Percentiles rank a stretch among this genome's conserved stretches.
phyloP scores from a whole-genome alignment of 35 echinoderm and acorn worm genomes.

The Anneissia japonica region DNA sequence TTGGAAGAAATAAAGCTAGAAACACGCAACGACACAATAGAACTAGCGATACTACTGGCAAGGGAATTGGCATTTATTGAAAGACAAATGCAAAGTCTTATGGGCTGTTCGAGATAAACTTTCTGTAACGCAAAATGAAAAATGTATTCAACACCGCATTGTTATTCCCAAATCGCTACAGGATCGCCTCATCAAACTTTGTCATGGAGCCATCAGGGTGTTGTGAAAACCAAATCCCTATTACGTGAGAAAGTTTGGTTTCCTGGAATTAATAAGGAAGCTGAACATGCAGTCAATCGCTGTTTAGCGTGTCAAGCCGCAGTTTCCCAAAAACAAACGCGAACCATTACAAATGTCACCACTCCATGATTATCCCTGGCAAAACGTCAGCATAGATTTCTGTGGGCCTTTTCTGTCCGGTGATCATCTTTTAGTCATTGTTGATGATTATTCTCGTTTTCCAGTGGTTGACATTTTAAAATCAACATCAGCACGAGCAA shows the following conservation, averaged over 20 bases:
- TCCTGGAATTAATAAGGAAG: slow-evolving; percentile 22
- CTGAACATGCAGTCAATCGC: slow-evolving; percentile 12
- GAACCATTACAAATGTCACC: slow-evolving; percentile 31
- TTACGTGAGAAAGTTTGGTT: slow-evolving; percentile 70
- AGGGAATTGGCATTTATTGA: not conserved
- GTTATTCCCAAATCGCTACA: too few species aligned
- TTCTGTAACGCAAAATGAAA: slow-evolving; percentile 23
- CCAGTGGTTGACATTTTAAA: not conserved
- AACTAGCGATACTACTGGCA: slow-evolving; percentile 5
- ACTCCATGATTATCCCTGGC: slow-evolving; percentile 28
- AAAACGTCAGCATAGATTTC: slow-evolving; percentile 53
- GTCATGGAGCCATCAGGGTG: slow-evolving; percentile 40
- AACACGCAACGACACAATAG: slow-evolving; percentile 10
- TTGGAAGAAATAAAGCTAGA: slow-evolving; percentile 25
- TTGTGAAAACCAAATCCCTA: slow-evolving; percentile 49
- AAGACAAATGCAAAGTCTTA: slow-evolving; percentile 7
- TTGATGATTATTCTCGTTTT: not conserved
- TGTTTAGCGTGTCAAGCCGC: slow-evolving; percentile 22
- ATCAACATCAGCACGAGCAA: not conserved
- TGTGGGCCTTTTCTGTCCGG: slow-evolving; percentile 55
- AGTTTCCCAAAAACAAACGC: not conserved
- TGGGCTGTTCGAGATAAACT: slow-evolving; percentile 38
- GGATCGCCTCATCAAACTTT: too few species aligned
- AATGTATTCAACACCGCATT: too few species aligned
- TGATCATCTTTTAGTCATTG: slow-evolving; percentile 19